phyloP scores from a whole-genome alignment of 2,797 vertebrate genomes.

The Falco novaeseelandiae region DNA sequence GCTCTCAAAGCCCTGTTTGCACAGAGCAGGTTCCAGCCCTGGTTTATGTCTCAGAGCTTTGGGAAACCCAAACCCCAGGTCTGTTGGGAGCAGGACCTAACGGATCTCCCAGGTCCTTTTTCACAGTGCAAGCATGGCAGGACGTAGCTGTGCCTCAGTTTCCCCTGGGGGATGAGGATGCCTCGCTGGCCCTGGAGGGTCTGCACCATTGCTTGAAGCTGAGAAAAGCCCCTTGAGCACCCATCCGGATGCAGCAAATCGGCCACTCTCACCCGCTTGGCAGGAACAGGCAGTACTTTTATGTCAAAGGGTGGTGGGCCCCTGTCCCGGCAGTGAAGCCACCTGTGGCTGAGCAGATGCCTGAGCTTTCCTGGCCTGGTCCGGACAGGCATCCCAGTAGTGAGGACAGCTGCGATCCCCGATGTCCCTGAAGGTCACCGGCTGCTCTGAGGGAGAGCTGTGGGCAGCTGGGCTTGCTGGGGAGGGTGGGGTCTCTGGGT shows the following conservation, averaged over 20 bases:
- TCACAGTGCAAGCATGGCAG: rapidly evolving
- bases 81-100: neutral
- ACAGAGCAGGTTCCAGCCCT: neutral
- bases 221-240: neutral
- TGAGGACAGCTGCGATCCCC: neutral
- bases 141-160: neutral
- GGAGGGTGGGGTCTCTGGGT: neutral
- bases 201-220: neutral
- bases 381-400: neutral
- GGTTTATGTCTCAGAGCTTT: neutral
- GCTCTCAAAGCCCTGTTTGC: neutral
- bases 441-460: neutral
- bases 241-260: neutral
- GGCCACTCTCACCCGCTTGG: neutral
- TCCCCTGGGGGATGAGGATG: neutral
- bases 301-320: neutral
- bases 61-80: neutral
- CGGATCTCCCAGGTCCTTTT: neutral
- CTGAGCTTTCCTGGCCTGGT: neutral
- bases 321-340: neutral
- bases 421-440: constrained; percentile 15
- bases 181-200: neutral
- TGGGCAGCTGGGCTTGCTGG: rapidly evolving
- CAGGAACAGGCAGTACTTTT: neutral
- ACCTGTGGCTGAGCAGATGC: neutral